Conservation (phyloP, 2,888 invertebrate species). For the Saturnia pavonia region DNA sequence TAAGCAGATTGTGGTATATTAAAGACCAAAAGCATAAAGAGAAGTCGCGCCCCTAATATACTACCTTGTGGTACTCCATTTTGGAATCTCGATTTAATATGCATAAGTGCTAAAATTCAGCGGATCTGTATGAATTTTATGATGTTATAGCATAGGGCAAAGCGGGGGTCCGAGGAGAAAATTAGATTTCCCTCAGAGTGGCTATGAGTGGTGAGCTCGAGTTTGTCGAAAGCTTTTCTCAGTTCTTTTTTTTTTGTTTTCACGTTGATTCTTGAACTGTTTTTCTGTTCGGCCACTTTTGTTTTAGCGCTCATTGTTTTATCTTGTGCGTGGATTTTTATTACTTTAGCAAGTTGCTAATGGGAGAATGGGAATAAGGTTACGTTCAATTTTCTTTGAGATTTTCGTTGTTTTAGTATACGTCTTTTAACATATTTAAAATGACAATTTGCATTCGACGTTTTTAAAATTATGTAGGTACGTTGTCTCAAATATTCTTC, state of each 20-base stretch:
- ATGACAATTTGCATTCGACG: neutral
- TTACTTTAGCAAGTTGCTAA: constrained; percentile 47
- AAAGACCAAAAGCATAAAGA: constrained; percentile 78
- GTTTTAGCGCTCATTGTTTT: constrained; percentile 66
- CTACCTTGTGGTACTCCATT: constrained; percentile 58
- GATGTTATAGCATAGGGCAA: constrained; percentile 61
- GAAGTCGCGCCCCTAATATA: constrained; percentile 52
- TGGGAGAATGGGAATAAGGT: constrained; percentile 47
- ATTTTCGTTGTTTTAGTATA: neutral
- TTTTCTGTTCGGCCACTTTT: constrained; percentile 70
- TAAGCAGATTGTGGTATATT: constrained; percentile 82
- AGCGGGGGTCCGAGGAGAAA: constrained; percentile 71
- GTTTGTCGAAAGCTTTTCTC: constrained; percentile 72
- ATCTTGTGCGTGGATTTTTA: constrained; percentile 59
- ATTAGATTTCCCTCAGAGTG: constrained; percentile 77
- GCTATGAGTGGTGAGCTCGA: constrained; percentile 67
- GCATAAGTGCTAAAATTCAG: constrained; percentile 69
- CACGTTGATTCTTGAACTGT: constrained; percentile 67
- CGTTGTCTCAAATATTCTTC: neutral
- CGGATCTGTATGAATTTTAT: constrained; percentile 64
- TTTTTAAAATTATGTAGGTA: neutral
- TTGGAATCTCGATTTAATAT: constrained; percentile 63
- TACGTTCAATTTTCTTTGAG: constrained; percentile 37
- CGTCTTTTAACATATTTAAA: neutral
- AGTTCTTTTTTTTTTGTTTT: constrained; percentile 55